A percentile compares a stretch with the other conserved stretches of the same genome.
Conservation (phyloP, 2,113 vertebrate genomes). For the Porphyrio hochstetteri region DNA sequence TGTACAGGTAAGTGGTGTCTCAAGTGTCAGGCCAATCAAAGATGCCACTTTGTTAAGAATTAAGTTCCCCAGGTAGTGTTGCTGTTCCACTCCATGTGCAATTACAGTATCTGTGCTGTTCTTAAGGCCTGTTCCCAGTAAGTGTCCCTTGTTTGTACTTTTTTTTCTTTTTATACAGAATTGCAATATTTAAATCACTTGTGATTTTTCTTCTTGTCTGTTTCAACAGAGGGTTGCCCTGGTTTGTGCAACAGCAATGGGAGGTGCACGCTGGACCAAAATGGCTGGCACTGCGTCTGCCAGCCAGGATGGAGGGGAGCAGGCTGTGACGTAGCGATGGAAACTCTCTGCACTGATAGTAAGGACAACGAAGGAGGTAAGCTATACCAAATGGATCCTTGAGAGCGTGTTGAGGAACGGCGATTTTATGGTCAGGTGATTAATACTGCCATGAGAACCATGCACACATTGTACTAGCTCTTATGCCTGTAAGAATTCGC, state of each 20-base stretch:
- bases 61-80: constrained; percentile 69
- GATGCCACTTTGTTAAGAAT: constrained; percentile 82
- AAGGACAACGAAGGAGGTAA: constrained; percentile 99
- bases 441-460: neutral
- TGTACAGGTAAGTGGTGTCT: constrained; percentile 83
- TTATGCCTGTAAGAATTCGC: neutral
- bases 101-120: constrained; percentile 91
- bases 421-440: neutral
- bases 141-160: constrained; percentile 81
- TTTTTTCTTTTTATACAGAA: neutral
- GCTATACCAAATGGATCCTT: neutral
- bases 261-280: constrained; percentile 95
- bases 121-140: constrained; percentile 86
- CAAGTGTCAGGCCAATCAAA: constrained; percentile 80
- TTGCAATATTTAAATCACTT: constrained; percentile 52
- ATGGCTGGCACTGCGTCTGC: constrained; percentile 97
- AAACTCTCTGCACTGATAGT: constrained; percentile 94
- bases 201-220: constrained; percentile 66
- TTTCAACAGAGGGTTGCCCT: constrained; percentile 92
- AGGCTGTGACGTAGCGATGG: constrained; percentile 95
- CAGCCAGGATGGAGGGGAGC: constrained; percentile 98
- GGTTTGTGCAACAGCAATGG: constrained; percentile 98
- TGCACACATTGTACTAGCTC: neutral
- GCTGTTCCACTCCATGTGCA: constrained; percentile 92
- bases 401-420: neutral